Base-by-base conservation (phyloP, 2,113 vertebrate genomes). In the Thamnophis sirtalis region DNA sequence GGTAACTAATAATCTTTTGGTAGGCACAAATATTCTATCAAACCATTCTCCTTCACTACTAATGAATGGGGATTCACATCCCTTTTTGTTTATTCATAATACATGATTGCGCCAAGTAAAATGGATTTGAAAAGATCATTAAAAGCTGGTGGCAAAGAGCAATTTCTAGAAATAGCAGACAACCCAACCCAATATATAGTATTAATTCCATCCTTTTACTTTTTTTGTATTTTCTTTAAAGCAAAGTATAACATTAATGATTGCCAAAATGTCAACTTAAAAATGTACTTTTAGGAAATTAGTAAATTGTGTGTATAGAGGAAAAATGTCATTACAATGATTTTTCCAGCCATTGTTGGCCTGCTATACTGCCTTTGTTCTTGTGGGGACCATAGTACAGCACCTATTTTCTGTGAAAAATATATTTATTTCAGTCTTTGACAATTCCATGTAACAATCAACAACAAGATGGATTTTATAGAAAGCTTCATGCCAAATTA, bases 271-370 rank as follows among this genome's bases (percentile, higher is more conserved):
- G 33, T 80, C 68, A 38, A 19, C 15, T 38, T 3, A 8, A 1
- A 80, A 80, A 38, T 80, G 33, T 73, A 80, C 6, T 80, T 80
- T 86, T 93, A 96, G 95, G 94, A 95, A 93, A 92, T 91, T 92
- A 95, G 92, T 94, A 95, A 91, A 96, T 92, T 96, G 89, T 90
- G 88, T 85, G 93, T 93, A 94, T 80, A 86, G 94, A 95, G 94
- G 92, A 93, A 91, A 96, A 94, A 93, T 93, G 95, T 95, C 89
- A 28, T 49, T 5, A 60, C 43, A 49, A 3, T 89, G 88, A 50
- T n/a, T 26, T 84, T 56, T 17, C 13, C 13, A 54, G 55, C 9
- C n/a, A 73, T 54, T 43, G 4, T 85, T 26, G 24, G 17, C n/a
- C 43, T 86, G 11, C 24, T 86, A 56, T 60, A 60, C 4, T n/a